Conservation (phyloP, 2,888 invertebrate species). For the Tridacna gigas region DNA sequence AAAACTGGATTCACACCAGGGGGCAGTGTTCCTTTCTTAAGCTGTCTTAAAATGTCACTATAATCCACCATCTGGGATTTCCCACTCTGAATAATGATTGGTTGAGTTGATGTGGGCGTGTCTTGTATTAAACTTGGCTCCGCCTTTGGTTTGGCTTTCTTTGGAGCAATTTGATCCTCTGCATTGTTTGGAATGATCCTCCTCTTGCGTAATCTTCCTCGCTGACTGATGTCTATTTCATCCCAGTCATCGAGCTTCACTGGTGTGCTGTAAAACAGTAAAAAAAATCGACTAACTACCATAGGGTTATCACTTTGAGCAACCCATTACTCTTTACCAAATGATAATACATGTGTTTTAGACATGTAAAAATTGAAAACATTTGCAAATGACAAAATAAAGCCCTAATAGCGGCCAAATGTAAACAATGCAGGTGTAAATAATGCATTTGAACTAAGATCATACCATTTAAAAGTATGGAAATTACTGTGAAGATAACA, state of each 20-base stretch:
- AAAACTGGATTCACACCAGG: slow-evolving; percentile 60
- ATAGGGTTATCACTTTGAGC: too few relatives aligned
- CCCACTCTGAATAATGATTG: slow-evolving; percentile 60
- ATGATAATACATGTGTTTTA: too few relatives aligned
- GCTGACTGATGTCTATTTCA: slow-evolving; percentile 77
- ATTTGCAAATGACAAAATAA: too few relatives aligned
- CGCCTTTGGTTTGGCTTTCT: slow-evolving; percentile 65
- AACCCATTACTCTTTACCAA: too few relatives aligned
- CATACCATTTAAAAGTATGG: too few relatives aligned
- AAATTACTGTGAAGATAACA: too few relatives aligned
- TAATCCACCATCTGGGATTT: slow-evolving; percentile 60
- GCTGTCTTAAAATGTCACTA: slow-evolving; percentile 57
- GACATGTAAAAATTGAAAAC: too few relatives aligned
- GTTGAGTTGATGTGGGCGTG: slow-evolving; percentile 32
- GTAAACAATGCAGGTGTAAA: too few relatives aligned
- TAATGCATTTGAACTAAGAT: too few relatives aligned
- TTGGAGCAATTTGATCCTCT: slow-evolving; percentile 76
- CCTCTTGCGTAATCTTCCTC: slow-evolving; percentile 81
- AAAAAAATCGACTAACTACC: too few relatives aligned
- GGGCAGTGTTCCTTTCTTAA: slow-evolving; percentile 40
- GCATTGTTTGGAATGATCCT: slow-evolving; percentile 80
- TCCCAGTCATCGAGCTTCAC: slow-evolving; percentile 65
- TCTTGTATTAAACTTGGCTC: slow-evolving; percentile 26
- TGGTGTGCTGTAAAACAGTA: slow-evolving; percentile 46
- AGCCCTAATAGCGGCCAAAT: too few relatives aligned